Percentiles rank a stretch among this genome's conserved stretches.
These are phyloP conservation scores for Astur gentilis DNA, from an alignment of 2,113 vertebrate genomes.

Conservation along the genomic window DNA sequence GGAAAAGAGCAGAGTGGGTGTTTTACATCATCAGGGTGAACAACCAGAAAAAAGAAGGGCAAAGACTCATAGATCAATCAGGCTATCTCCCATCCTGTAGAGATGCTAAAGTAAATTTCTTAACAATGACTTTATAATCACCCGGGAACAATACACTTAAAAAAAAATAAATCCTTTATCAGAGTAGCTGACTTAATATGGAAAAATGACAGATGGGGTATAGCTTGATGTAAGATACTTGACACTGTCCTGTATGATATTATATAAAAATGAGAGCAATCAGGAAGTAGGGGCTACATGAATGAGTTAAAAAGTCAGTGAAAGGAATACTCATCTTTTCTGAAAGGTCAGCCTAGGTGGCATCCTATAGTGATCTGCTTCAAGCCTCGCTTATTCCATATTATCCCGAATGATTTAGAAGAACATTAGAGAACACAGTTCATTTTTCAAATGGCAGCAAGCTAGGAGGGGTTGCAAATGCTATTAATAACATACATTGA, in stretches of 20 bases:
- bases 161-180: neutral
- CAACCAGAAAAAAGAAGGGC: neutral
- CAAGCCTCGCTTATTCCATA: neutral
- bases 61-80: neutral
- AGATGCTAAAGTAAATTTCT: neutral
- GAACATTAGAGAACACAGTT: neutral
- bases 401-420: neutral
- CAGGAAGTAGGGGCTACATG: neutral
- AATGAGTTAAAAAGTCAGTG: neutral
- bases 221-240: neutral
- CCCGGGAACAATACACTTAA: neutral
- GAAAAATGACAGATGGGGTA: neutral
- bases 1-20: neutral
- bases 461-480: neutral
- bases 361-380: neutral
- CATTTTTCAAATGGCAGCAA: neutral
- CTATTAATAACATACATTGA: neutral
- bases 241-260: rapidly evolving
- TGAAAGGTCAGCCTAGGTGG: neutral
- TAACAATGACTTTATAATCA: neutral
- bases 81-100: neutral
- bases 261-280: neutral
- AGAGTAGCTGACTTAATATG: neutral
- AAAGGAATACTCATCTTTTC: neutral
- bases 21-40: neutral